Evolutionary conservation across 2,797 vertebrate species (phyloP).

Genomic region (Cygnus olor): DNA sequence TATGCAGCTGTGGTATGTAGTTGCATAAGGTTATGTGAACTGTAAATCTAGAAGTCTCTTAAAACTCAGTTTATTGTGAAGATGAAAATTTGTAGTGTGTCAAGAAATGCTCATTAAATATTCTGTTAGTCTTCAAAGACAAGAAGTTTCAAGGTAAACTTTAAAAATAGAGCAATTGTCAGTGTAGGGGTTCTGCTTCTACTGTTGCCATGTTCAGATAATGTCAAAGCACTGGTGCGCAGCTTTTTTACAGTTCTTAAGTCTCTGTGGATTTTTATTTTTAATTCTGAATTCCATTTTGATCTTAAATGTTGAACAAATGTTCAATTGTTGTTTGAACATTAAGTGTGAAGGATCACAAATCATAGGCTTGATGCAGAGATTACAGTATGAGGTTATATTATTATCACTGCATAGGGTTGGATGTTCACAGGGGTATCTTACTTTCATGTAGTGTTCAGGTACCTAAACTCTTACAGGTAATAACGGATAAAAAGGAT

Average conservation of each 20-base stretch:
- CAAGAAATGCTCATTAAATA: conserved; percentile 69
- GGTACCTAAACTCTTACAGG: background rate
- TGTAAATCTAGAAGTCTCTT: background rate
- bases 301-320: background rate
- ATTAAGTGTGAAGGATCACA: background rate
- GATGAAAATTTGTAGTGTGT: conserved; percentile 34
- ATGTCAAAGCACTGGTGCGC: background rate
- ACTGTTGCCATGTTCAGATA: background rate
- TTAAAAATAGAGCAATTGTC: conserved; percentile 61
- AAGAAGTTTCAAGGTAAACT: conserved; percentile 61
- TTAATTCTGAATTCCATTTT: background rate
- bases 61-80: background rate
- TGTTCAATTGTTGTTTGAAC: background rate
- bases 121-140: conserved; percentile 64
- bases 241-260: background rate
- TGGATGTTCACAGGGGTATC: background rate
- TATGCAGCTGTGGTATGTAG: background rate
- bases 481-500: background rate
- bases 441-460: background rate
- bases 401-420: background rate
- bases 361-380: background rate
- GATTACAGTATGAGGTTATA: background rate
- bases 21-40: background rate
- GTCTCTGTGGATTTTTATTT: background rate
- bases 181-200: background rate